Percentiles rank a stretch among this genome's conserved stretches.
phyloP scores from a whole-genome alignment of 2,888 invertebrate genomes.

The Netelia inedita region DNA sequence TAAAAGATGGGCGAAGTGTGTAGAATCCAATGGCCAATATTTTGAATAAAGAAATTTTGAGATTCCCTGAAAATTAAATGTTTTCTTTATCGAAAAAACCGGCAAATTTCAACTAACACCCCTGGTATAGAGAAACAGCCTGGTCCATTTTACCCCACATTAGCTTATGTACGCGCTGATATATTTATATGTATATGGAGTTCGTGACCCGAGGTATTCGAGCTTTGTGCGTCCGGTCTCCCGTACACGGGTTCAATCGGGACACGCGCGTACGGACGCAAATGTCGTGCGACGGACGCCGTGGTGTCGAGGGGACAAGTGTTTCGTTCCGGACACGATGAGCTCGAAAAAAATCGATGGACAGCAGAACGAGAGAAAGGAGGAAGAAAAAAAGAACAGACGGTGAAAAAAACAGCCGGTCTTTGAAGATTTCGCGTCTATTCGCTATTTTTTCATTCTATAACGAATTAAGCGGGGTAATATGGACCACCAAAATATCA shows the following conservation, averaged over 20 bases:
- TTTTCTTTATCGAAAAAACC: too few relatives aligned
- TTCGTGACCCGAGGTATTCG: conserved; percentile 51
- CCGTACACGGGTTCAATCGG: background rate
- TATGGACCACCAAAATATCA: background rate
- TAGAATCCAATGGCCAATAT: too few relatives aligned
- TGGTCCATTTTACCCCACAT: background rate
- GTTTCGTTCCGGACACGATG: background rate
- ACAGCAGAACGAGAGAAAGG: background rate
- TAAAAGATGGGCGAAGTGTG: too few relatives aligned
- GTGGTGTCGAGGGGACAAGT: conserved; percentile 20
- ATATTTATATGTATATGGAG: background rate
- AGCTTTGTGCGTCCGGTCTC: conserved; percentile 44
- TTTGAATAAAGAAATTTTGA: too few relatives aligned
- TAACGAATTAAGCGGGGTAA: background rate
- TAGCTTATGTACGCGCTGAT: background rate
- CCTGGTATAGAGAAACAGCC: too few relatives aligned
- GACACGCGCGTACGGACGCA: conserved; percentile 17
- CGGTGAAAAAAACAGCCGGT: conserved; percentile 17
- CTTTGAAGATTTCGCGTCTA: conserved; percentile 30
- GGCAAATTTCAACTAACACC: too few relatives aligned
- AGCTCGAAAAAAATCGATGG: conserved; percentile 16
- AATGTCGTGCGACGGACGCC: conserved; percentile 51
- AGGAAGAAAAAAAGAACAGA: background rate
- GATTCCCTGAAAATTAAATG: too few relatives aligned
- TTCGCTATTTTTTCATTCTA: background rate